Percentiles rank a stretch among this genome's conserved stretches.
Evolutionary conservation across 1,140 invertebrate genomes (phyloP).

Genomic region (Mycetomoellerius zeteki): DNA sequence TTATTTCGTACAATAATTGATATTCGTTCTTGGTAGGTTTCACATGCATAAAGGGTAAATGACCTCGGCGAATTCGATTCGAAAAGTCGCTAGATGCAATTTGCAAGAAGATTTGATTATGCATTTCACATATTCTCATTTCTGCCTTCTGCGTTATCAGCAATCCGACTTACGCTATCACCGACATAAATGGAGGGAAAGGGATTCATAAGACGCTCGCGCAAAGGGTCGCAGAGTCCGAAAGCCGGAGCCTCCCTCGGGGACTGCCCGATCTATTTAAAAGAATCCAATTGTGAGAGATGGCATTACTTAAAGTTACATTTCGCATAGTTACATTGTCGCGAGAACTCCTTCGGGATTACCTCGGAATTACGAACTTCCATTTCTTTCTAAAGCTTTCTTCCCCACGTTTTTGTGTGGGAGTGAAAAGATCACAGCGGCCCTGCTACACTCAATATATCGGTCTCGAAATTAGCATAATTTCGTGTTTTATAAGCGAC

Average conservation of each 20-base stretch:
- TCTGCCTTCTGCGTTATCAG: neutral
- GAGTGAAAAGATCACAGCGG: constrained; percentile 28
- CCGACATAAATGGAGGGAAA: constrained; percentile 19
- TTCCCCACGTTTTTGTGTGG: neutral
- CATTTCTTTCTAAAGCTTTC: constrained; percentile 18
- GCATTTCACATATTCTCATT: constrained; percentile 41
- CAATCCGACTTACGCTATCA: constrained; percentile 19
- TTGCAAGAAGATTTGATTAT: constrained; percentile 50
- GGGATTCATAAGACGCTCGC: constrained; percentile 48
- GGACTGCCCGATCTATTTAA: constrained; percentile 72
- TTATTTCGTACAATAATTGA: constrained; percentile 21
- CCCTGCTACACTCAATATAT: constrained; percentile 13
- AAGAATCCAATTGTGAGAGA: constrained; percentile 77
- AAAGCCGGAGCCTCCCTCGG: constrained; percentile 10
- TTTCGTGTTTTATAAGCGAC: constrained; percentile 80
- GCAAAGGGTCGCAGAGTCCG: constrained; percentile 25
- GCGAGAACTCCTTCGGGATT: neutral
- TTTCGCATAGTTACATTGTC: constrained; percentile 60
- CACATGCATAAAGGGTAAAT: neutral
- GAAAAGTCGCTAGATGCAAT: constrained; percentile 37
- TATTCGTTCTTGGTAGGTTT: neutral
- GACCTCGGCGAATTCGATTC: neutral
- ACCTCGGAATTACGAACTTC: constrained; percentile 22
- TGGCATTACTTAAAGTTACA: constrained; percentile 78
- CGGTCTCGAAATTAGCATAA: constrained; percentile 79